A percentile compares a stretch with the other conserved stretches of the same genome.
Conservation (phyloP, 2,113 vertebrate genomes). For the Alaudala cheleensis region DNA sequence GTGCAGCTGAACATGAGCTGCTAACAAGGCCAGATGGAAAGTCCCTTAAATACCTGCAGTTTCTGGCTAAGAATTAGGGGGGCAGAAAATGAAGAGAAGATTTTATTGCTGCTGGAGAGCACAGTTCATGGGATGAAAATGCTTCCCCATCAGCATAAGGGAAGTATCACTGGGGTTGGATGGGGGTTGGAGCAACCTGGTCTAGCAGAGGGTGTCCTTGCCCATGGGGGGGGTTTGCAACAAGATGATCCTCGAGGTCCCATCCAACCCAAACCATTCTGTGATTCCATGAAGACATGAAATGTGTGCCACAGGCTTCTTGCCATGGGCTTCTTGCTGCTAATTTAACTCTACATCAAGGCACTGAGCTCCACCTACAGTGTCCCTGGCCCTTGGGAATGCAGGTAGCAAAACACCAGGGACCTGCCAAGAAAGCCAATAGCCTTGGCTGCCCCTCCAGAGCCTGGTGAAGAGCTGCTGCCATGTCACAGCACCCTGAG, state of each 20-base stretch:
- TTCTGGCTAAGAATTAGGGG: background rate
- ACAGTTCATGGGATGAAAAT: background rate
- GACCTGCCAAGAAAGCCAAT: background rate
- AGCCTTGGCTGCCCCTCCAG: background rate
- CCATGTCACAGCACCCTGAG: accelerated
- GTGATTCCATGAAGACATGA: background rate
- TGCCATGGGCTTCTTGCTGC: accelerated
- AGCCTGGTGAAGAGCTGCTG: background rate
- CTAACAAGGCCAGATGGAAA: background rate
- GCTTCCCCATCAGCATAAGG: background rate
- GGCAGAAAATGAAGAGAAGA: accelerated
- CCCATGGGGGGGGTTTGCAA: background rate
- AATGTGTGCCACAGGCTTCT: background rate
- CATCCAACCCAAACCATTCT: background rate
- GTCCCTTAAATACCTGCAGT: background rate
- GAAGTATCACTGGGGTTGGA: background rate
- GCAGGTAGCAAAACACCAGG: accelerated
- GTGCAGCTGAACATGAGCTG: background rate
- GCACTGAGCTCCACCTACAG: background rate
- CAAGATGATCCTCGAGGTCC: background rate
- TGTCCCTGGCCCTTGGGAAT: background rate
- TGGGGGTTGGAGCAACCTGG: background rate
- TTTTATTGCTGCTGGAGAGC: background rate
- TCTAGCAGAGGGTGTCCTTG: background rate
- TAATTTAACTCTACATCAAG: background rate